Percentiles rank a stretch among this genome's conserved stretches.
These are phyloP conservation scores for Lerema accius DNA, from an alignment of 1,140 invertebrate species.

Conservation along the genomic window DNA sequence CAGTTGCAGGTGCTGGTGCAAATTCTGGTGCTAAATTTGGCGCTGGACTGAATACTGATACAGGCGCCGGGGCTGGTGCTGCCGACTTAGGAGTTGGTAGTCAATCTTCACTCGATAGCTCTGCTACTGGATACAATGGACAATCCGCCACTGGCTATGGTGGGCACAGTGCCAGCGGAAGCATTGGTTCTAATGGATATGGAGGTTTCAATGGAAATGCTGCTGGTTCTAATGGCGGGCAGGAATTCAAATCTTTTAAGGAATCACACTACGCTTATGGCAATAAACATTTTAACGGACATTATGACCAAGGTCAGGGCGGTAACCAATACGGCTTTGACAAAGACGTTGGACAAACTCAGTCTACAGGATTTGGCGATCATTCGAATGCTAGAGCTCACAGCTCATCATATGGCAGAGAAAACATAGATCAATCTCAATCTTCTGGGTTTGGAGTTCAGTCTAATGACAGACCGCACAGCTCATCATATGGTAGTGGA, in stretches of 20 bases:
- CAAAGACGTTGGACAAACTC: background rate
- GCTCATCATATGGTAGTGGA: too few species aligned
- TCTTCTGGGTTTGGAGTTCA: conserved; percentile 13
- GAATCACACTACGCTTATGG: conserved; percentile 15
- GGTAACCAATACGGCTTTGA: conserved; percentile 6
- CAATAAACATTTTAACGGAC: conserved; percentile 17
- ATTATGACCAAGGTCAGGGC: background rate
- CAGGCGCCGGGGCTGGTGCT: background rate
- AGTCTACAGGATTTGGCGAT: conserved; percentile 9
- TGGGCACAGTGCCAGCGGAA: background rate
- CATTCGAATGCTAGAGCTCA: conserved; percentile 17
- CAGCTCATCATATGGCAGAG: too few species aligned
- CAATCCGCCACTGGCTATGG: conserved; percentile 10
- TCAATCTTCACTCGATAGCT: background rate
- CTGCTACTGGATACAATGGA: conserved; percentile 17
- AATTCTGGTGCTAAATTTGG: conserved; percentile 9
- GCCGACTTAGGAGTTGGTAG: background rate
- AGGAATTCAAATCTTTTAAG: conserved; percentile 7
- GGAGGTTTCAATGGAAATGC: conserved; percentile 8
- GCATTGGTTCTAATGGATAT: conserved; percentile 9
- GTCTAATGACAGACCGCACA: too few species aligned
- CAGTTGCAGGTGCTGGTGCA: conserved; percentile 8
- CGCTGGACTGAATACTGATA: conserved; percentile 2
- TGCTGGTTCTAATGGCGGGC: background rate
- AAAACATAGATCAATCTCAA: background rate